Evolutionary conservation across 2,888 invertebrate genomes (phyloP).

Genomic region (Tachina grossa): DNA sequence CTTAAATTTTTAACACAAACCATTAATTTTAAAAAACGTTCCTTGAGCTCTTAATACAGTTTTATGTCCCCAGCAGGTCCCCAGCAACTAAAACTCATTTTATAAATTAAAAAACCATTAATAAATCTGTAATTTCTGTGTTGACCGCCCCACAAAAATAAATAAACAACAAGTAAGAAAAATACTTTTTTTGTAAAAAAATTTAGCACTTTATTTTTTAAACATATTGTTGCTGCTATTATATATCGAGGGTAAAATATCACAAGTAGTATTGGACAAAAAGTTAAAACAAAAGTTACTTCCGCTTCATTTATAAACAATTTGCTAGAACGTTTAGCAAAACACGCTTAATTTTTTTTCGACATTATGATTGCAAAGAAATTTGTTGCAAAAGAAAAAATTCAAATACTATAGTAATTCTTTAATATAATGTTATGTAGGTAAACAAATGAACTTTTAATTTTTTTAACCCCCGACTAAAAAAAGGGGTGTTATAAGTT

Average conservation of each 20-base stretch:
- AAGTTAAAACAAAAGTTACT: conserved; percentile 73
- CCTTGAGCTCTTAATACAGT: neutral
- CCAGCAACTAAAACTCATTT: conserved; percentile 75
- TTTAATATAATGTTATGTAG: conserved; percentile 8
- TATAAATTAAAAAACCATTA: conserved; percentile 81
- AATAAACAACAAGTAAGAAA: conserved; percentile 4
- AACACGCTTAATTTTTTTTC: conserved; percentile 46
- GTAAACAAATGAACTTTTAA: conserved; percentile 19
- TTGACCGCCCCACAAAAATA: conserved; percentile 14
- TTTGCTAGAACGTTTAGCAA: conserved; percentile 70
- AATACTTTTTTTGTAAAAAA: neutral
- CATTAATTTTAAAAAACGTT: neutral
- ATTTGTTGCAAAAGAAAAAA: neutral
- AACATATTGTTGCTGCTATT: conserved; percentile 27
- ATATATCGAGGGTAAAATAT: conserved; percentile 4
- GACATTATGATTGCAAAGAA: neutral
- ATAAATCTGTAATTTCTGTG: conserved; percentile 68
- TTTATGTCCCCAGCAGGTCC: neutral
- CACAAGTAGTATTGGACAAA: conserved; percentile 8
- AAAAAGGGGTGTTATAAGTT: no score
- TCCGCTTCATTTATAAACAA: conserved; percentile 81
- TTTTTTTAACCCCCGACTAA: no score
- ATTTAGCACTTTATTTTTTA: conserved; percentile 23
- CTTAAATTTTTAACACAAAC: neutral
- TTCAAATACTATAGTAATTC: no score